phyloP scores from a whole-genome alignment of 2,113 vertebrate genomes.

The Cephalopterus ornatus region DNA sequence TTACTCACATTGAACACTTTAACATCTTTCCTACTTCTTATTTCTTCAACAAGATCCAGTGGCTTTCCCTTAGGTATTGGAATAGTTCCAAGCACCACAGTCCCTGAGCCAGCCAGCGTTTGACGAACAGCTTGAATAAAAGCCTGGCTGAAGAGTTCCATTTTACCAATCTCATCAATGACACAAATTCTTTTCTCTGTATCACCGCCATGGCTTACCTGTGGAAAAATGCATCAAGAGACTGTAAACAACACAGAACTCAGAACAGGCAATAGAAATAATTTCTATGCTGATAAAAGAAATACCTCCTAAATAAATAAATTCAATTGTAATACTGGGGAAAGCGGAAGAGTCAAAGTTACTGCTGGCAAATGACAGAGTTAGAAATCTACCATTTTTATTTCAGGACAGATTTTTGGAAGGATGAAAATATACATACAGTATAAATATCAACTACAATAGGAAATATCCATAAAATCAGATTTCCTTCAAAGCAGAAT shows the following conservation, averaged over 20 bases:
- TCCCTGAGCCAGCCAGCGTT: constrained; percentile 68
- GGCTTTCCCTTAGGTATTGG: constrained; percentile 86
- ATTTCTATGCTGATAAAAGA: not conserved
- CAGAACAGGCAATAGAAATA: not conserved
- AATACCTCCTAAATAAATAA: not conserved
- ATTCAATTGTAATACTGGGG: not conserved
- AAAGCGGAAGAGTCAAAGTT: not conserved
- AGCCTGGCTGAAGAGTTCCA: constrained; percentile 94
- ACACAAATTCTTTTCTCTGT: constrained; percentile 77
- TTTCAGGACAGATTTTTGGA: not conserved
- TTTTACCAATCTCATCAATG: constrained; percentile 95
- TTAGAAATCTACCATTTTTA: not conserved
- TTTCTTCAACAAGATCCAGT: constrained; percentile 89
- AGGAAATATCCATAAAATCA: not conserved
- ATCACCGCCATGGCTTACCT: constrained; percentile 65
- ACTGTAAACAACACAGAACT: not conserved
- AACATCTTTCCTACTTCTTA: constrained; percentile 83
- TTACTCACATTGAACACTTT: constrained; percentile 88
- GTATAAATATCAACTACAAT: not conserved
- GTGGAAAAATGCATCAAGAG: not conserved
- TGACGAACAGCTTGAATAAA: constrained; percentile 86
- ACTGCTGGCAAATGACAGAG: not conserved
- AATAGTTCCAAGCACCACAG: constrained; percentile 87
- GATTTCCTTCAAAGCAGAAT: not conserved
- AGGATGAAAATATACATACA: not conserved